Conservation (phyloP, 2,113 vertebrate species). For the Ariopsis seemanni region DNA sequence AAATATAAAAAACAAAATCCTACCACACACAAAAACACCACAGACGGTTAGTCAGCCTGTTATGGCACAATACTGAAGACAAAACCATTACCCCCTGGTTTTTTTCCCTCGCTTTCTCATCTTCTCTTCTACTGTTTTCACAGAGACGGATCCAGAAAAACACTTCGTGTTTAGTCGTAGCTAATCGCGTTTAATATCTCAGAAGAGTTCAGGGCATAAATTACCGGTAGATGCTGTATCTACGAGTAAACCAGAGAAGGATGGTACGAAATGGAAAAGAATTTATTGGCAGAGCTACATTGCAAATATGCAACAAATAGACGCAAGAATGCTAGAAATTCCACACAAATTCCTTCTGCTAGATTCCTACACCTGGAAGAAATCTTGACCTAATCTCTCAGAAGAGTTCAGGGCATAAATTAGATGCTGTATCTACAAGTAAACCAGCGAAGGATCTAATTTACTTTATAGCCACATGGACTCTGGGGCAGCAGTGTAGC, state of each 20-base stretch:
- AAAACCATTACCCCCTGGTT: too few species aligned
- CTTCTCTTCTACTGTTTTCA: background rate
- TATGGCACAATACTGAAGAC: constrained; percentile 8
- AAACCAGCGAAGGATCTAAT: constrained; percentile 3
- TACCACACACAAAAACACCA: background rate
- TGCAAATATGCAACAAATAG: background rate
- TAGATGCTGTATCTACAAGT: background rate
- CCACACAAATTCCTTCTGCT: too few species aligned
- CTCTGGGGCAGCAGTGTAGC: background rate
- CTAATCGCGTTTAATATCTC: background rate
- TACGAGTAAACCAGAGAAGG: constrained; percentile 4
- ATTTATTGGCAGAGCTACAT: background rate
- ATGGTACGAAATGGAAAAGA: background rate
- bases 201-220: background rate
- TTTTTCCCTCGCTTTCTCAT: background rate
- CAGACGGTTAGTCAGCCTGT: background rate
- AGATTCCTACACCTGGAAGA: background rate
- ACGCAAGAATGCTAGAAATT: background rate
- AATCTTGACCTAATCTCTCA: background rate
- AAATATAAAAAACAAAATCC: constrained; percentile 5
- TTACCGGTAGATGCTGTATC: background rate
- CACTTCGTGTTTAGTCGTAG: background rate
- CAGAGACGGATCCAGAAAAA: background rate
- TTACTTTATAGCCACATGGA: constrained; percentile 7
- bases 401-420: background rate